phyloP scores from a whole-genome alignment of 2,113 vertebrate species.

The Probosciger aterrimus region DNA sequence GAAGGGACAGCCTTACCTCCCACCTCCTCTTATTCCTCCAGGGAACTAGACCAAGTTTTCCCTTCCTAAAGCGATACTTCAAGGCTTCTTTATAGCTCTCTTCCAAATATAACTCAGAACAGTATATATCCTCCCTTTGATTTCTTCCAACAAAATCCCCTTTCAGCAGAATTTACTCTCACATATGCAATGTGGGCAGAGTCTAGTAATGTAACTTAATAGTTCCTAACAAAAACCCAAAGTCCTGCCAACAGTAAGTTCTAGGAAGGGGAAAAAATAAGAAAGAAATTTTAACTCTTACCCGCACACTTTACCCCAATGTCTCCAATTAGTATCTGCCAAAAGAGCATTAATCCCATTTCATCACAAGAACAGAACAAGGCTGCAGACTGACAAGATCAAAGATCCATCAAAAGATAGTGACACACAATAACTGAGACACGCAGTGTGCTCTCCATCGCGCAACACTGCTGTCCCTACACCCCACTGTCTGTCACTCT shows the following conservation, averaged over 20 bases:
- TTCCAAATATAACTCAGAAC: not conserved
- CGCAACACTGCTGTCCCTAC: not conserved
- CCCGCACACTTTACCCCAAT: not conserved
- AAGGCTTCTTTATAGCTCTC: not conserved
- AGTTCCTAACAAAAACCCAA: not conserved
- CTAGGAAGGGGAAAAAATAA: not conserved
- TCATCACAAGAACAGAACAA: not conserved
- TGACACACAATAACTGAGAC: accelerated
- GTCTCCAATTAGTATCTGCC: not conserved
- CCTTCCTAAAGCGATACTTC: not conserved
- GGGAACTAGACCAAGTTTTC: not conserved
- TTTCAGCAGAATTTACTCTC: slow-evolving; percentile 8
- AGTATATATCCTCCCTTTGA: not conserved
- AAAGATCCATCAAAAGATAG: not conserved
- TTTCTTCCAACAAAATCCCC: not conserved
- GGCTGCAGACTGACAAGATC: not conserved
- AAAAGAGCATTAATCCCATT: not conserved
- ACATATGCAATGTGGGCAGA: not conserved
- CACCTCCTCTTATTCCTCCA: not conserved
- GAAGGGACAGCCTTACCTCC: not conserved
- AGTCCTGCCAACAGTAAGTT: not conserved
- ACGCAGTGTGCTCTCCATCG: not conserved
- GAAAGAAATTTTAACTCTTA: too few relatives aligned
- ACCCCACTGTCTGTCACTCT: not conserved
- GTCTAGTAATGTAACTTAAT: not conserved